These are phyloP conservation scores for Spizaetus ornatus DNA, from an alignment of 2,113 vertebrate genomes.

Conservation along the genomic window DNA sequence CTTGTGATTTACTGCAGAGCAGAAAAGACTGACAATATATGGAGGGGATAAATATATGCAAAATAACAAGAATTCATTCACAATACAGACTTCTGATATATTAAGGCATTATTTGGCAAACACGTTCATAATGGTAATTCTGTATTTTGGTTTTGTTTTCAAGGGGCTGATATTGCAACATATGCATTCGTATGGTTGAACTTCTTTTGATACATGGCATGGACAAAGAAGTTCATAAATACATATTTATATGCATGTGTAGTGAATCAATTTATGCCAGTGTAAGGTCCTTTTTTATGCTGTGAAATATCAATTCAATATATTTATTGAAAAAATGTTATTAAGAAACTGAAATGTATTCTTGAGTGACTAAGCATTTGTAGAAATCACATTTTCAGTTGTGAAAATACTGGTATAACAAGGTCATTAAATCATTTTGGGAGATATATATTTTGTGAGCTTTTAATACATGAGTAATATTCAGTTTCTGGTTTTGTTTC, in stretches of 20 bases:
- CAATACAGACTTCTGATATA: neutral
- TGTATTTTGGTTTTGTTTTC: neutral
- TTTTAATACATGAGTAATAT: neutral
- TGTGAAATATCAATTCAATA: neutral
- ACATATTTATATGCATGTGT: neutral
- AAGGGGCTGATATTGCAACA: neutral
- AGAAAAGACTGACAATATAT: neutral
- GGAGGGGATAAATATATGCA: neutral
- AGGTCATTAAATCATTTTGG: neutral
- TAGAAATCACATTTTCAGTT: neutral
- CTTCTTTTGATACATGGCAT: neutral
- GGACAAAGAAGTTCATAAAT: neutral
- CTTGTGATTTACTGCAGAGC: neutral
- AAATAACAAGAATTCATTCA: neutral
- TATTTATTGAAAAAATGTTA: neutral
- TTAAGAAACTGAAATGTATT: neutral
- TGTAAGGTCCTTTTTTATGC: neutral
- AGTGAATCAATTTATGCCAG: neutral
- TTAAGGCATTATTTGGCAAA: neutral
- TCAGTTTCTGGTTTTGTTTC: neutral
- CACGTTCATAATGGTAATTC: neutral
- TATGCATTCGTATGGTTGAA: neutral
- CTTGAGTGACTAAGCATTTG: neutral
- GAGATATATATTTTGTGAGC: neutral
- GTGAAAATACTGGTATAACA: neutral